These are phyloP conservation scores for Balaeniceps rex DNA, from an alignment of 2,113 vertebrate species.

Conservation along the genomic window DNA sequence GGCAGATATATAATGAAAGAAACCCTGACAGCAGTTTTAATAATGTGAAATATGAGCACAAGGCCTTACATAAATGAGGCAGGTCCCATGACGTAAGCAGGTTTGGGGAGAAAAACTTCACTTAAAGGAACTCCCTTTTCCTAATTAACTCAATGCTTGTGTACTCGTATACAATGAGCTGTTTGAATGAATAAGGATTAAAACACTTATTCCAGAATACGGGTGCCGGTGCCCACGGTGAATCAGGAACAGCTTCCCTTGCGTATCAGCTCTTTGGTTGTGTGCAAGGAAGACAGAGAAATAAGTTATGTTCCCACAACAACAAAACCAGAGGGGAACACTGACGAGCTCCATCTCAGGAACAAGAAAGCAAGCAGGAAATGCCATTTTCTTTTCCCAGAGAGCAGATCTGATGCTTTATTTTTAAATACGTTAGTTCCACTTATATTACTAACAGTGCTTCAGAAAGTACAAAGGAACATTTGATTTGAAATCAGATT, in stretches of 20 bases:
- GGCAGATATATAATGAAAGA: not conserved
- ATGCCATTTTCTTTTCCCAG: not conserved
- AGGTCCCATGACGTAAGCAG: not conserved
- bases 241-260: not conserved
- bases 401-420: not conserved
- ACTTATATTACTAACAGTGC: not conserved
- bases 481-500: not conserved
- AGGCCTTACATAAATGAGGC: not conserved
- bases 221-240: not conserved
- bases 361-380: not conserved
- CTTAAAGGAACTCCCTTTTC: not conserved
- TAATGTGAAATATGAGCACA: not conserved
- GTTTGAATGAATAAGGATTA: not conserved
- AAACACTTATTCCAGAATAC: not conserved
- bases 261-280: not conserved
- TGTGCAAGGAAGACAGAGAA: not conserved
- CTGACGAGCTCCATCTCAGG: not conserved
- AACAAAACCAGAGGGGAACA: not conserved
- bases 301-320: not conserved
- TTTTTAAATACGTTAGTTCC: not conserved
- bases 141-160: not conserved
- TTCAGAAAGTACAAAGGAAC: not conserved
- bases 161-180: not conserved
- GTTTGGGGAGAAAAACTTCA: not conserved
- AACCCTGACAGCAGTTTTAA: not conserved